These are phyloP conservation scores for Noctilio leporinus DNA, from an alignment of 2,113 vertebrate genomes.

Conservation along the genomic window DNA sequence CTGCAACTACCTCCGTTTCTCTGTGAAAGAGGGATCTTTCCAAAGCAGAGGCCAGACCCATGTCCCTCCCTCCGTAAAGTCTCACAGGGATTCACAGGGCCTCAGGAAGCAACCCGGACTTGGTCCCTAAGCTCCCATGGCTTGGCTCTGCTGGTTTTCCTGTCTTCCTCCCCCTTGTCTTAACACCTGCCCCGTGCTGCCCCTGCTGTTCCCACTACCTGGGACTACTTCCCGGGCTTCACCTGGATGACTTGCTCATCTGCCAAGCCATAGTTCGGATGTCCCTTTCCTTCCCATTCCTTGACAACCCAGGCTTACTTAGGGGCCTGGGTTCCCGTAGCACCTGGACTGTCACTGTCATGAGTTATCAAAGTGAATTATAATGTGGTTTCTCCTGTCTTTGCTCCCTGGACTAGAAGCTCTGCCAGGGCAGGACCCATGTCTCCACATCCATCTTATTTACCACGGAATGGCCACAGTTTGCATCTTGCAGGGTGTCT, in stretches of 20 bases:
- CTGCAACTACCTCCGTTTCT: background rate
- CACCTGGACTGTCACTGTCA: background rate
- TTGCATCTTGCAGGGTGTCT: background rate
- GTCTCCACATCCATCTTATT: background rate
- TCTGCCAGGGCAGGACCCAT: background rate
- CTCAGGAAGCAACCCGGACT: background rate
- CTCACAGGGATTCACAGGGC: background rate
- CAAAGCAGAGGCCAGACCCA: background rate
- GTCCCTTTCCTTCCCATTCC: background rate
- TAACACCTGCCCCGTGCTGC: no score
- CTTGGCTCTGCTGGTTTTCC: background rate
- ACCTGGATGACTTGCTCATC: background rate
- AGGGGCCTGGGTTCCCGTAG: background rate
- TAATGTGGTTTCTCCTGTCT: background rate
- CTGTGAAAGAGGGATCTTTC: background rate
- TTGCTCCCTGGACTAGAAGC: background rate
- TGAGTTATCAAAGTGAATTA: rapidly evolving
- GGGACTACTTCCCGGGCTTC: background rate
- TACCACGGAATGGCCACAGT: rapidly evolving
- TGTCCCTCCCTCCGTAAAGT: background rate
- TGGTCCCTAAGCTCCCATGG: background rate
- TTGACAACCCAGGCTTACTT: background rate
- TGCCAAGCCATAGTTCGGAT: background rate
- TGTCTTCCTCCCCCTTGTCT: background rate
- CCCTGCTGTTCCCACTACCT: background rate